Conservation (phyloP, 2,113 vertebrate genomes). For the Psilopogon haemacephalus region DNA sequence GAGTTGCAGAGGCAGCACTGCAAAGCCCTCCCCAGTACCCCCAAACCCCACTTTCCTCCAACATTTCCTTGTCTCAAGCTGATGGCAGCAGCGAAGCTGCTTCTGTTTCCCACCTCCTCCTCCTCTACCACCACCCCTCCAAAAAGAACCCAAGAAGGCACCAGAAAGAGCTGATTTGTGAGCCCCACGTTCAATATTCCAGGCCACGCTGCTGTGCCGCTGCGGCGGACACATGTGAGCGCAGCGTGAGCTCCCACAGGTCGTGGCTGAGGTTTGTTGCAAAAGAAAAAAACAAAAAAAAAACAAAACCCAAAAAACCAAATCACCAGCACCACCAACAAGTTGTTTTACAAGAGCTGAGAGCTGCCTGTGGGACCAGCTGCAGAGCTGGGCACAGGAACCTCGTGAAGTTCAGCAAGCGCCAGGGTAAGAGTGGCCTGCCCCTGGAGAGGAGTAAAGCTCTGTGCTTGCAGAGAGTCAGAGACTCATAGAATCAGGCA, state of each 20-base stretch:
- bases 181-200: neutral
- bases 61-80: neutral
- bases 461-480: no score
- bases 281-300: neutral
- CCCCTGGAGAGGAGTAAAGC: no score
- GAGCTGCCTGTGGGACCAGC: neutral
- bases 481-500: no score
- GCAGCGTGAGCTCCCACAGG: neutral
- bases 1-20: fast-evolving
- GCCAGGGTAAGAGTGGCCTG: no score
- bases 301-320: no score
- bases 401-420: no score
- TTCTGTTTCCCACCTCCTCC: no score
- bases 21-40: fast-evolving
- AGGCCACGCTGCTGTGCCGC: neutral
- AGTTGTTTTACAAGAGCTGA: neutral
- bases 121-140: no score
- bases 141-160: neutral
- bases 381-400: no score
- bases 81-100: neutral
- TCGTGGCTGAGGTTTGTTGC: neutral
- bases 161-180: neutral
- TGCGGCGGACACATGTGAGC: neutral
- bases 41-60: no score
- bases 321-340: no score